A percentile compares a stretch with the other conserved stretches of the same genome.
Evolutionary conservation across 2,888 invertebrate species (phyloP).

Genomic region (Dicycla oo): DNA sequence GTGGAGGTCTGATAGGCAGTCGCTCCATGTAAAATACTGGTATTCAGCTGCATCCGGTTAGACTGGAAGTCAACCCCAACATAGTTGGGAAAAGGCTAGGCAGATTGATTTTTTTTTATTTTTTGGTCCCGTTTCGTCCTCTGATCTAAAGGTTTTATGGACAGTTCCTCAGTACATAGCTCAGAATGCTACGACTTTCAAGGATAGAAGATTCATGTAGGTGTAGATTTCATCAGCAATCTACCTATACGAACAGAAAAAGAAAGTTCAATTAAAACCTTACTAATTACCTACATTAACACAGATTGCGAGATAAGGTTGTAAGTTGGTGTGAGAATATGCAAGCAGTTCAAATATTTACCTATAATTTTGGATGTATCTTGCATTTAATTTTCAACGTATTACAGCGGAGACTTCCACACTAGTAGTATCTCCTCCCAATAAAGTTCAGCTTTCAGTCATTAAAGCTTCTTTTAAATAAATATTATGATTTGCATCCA

Average conservation of each 20-base stretch:
- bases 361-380: not conserved
- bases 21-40: too few species aligned
- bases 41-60: too few species aligned
- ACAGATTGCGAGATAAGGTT: constrained; percentile 8
- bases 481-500: not conserved
- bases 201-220: not conserved
- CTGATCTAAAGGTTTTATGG: not conserved
- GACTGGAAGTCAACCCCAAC: too few species aligned
- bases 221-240: constrained; percentile 20
- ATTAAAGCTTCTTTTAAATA: not conserved
- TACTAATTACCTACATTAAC: constrained; percentile 40
- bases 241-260: not conserved
- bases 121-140: not conserved
- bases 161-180: not conserved
- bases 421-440: not conserved
- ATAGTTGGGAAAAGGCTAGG: too few species aligned
- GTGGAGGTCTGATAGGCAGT: too few species aligned
- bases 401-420: too few species aligned
- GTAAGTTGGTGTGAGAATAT: constrained; percentile 4
- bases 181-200: not conserved
- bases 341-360: not conserved
- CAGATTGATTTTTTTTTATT: too few species aligned
- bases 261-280: constrained; percentile 19
- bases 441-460: not conserved
- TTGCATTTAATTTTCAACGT: not conserved